These are phyloP conservation scores for Camarhynchus parvulus DNA, from an alignment of 2,113 vertebrate species.

Conservation along the genomic window DNA sequence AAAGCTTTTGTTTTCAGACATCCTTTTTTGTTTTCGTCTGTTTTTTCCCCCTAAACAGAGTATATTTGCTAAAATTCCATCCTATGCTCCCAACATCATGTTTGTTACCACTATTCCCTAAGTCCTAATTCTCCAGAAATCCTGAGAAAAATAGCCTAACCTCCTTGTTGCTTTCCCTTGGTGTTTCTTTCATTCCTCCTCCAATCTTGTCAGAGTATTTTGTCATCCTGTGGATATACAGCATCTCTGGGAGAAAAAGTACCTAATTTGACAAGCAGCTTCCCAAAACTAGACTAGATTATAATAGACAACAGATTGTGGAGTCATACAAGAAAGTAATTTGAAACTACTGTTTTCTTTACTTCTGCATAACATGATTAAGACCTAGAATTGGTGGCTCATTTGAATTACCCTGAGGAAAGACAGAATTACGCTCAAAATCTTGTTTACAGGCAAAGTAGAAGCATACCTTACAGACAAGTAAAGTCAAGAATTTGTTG, in stretches of 20 bases:
- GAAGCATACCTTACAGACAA: background rate
- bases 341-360: background rate
- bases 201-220: background rate
- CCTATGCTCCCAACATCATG: background rate
- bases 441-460: background rate
- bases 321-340: background rate
- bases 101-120: background rate
- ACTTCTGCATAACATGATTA: conserved; percentile 2
- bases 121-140: background rate
- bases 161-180: background rate
- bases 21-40: fast-evolving
- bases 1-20: background rate
- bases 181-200: background rate
- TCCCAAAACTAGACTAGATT: background rate
- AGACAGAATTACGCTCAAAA: background rate
- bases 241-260: background rate
- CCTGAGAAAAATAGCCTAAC: background rate
- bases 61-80: background rate
- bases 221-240: background rate
- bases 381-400: background rate
- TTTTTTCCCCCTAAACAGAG: fast-evolving
- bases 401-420: conserved; percentile 21
- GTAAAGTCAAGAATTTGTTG: background rate
- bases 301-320: conserved; percentile 24
- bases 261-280: background rate